phyloP scores from a whole-genome alignment of 2,888 invertebrate species.

The Pedicia rivosa region DNA sequence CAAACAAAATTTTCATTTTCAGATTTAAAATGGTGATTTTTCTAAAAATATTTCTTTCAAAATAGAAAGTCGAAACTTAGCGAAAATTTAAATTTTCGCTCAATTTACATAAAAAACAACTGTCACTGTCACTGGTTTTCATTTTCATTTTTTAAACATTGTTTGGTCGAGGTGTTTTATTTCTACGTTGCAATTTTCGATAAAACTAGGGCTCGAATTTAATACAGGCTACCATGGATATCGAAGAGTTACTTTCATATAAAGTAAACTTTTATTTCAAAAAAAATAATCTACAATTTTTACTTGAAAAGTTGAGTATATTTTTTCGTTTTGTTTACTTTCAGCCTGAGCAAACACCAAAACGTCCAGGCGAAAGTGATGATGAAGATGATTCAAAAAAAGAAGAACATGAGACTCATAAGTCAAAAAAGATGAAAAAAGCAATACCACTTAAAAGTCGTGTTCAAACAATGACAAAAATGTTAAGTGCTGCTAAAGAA shows the following conservation, averaged over 20 bases:
- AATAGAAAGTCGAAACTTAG: no score
- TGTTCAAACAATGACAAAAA: background rate
- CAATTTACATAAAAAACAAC: no score
- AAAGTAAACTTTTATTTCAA: constrained; percentile 27
- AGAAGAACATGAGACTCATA: constrained; percentile 22
- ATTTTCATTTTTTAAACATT: no score
- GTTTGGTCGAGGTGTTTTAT: no score
- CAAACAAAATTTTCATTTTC: no score
- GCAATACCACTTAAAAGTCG: constrained; percentile 28
- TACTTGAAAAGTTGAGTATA: background rate
- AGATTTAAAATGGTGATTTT: no score
- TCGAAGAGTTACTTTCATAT: constrained; percentile 39
- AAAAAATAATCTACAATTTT: background rate
- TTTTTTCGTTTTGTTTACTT: constrained; percentile 10
- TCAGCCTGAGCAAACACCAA: constrained; percentile 70
- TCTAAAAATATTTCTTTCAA: no score
- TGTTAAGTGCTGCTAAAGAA: constrained; percentile 29
- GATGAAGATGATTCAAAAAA: constrained; percentile 51
- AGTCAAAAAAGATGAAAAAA: constrained; percentile 41
- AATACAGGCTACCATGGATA: constrained; percentile 41
- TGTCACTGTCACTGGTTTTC: no score
- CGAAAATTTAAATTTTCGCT: no score
- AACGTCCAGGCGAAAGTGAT: constrained; percentile 40
- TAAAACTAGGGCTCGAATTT: no score
- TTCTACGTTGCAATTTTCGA: no score